Percentiles rank a stretch among this genome's conserved stretches.
These are phyloP conservation scores for Gasteruption jaculator DNA, from an alignment of 2,888 invertebrate species.

Conservation along the genomic window DNA sequence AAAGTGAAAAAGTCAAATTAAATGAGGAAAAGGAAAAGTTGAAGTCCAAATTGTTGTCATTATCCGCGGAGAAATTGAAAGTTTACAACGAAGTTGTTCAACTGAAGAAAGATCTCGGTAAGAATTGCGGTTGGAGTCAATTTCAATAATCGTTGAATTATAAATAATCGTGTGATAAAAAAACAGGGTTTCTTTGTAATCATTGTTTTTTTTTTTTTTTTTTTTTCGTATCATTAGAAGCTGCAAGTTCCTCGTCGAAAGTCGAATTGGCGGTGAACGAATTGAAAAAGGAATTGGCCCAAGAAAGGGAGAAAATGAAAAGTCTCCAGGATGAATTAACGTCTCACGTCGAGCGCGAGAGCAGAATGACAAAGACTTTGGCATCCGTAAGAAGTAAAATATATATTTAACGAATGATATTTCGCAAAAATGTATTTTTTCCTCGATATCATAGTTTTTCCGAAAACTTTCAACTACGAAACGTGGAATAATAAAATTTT, in stretches of 20 bases:
- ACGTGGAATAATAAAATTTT: slow-evolving; percentile 5
- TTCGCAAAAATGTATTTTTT: slow-evolving; percentile 2
- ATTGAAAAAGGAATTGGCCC: slow-evolving; percentile 53
- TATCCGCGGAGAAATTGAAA: slow-evolving; percentile 55
- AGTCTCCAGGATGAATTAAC: slow-evolving; percentile 58
- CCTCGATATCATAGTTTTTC: slow-evolving; percentile 12
- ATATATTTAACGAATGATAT: too few species aligned
- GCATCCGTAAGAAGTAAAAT: slow-evolving; percentile 35
- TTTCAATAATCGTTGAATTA: slow-evolving; percentile 8
- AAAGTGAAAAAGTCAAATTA: slow-evolving; percentile 55
- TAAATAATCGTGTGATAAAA: slow-evolving; percentile 3
- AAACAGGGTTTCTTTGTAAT: slow-evolving; percentile 8
- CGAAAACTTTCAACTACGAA: slow-evolving; percentile 5
- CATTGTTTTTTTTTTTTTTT: slow-evolving; percentile 5
- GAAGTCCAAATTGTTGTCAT: slow-evolving; percentile 51
- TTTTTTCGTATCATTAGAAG: slow-evolving; percentile 49
- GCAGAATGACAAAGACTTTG: slow-evolving; percentile 40
- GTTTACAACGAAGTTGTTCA: slow-evolving; percentile 60
- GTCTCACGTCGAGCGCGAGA: slow-evolving; percentile 38
- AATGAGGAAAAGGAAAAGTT: slow-evolving; percentile 54
- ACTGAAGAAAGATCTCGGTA: slow-evolving; percentile 61
- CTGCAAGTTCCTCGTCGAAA: slow-evolving; percentile 56
- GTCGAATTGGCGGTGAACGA: slow-evolving; percentile 64
- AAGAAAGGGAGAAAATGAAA: slow-evolving; percentile 61
- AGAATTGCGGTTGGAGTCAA: slow-evolving; percentile 32